phyloP scores from a whole-genome alignment of 1,140 invertebrate genomes.

The Liolophura sinensis region DNA sequence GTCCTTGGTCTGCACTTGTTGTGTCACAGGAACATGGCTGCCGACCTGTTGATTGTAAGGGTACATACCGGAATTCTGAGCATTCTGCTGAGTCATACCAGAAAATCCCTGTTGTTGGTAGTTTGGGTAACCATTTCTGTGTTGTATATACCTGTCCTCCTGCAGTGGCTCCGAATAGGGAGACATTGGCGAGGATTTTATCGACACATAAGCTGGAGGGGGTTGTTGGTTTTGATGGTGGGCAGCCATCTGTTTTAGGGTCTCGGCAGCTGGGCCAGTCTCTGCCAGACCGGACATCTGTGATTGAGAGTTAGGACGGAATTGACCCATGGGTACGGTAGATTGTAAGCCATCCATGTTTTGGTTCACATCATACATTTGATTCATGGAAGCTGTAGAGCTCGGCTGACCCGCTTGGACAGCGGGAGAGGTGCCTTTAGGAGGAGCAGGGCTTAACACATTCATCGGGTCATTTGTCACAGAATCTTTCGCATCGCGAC shows the following conservation, averaged over 20 bases:
- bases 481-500: slow-evolving; percentile 36
- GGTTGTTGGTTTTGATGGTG: slow-evolving; percentile 88
- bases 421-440: slow-evolving; percentile 35
- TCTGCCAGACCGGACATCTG: slow-evolving; percentile 3
- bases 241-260: slow-evolving; percentile 93
- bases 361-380: slow-evolving; percentile 8
- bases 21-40: neutral
- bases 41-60: no score
- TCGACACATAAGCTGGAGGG: slow-evolving; percentile 44
- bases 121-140: no score
- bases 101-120: no score
- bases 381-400: slow-evolving; percentile 1
- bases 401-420: slow-evolving; percentile 17
- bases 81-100: no score
- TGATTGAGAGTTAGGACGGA: slow-evolving; percentile 5
- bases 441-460: slow-evolving; percentile 28
- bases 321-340: neutral
- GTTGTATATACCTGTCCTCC: neutral
- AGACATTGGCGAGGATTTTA: slow-evolving; percentile 46
- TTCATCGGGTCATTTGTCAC: slow-evolving; percentile 25
- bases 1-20: slow-evolving; percentile 26
- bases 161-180: slow-evolving; percentile 16
- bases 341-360: slow-evolving; percentile 6
- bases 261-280: slow-evolving; percentile 83
- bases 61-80: no score